Base-by-base conservation (phyloP, 2,797 vertebrate genomes). In the Sebastiscus albofasciatus region DNA sequence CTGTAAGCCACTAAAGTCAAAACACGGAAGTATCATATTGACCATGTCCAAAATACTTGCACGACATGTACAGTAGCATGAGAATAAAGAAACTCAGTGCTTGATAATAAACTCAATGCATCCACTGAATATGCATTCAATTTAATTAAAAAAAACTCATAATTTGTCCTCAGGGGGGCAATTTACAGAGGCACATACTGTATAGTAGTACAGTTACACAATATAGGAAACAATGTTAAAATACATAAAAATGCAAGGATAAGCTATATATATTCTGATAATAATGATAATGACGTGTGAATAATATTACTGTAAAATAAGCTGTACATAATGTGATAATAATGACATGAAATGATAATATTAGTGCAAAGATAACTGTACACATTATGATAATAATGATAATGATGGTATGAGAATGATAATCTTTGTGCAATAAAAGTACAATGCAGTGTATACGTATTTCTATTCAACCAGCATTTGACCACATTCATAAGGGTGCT, bases 1-100 rank as follows among this genome's bases (percentile, higher is more conserved):
- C 42, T 75, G 24, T 42, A 36, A 79, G 27, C 58, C 64, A 70
- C 67, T 39, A 13, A 70, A 18, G 39, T 66, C 67, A 72, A 67
- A 81, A 73, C 22, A 52, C 18, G 1, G 9, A 64, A 77, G 42
- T n/a, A 16, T 55, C 52, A 46, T n/a, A 34, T 42, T 69, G 42
- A 76, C 46, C 18, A 7, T 52, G 26, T 77, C 9, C 73, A 14
- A 58, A 54, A 76, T 34, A 42, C 74, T 60, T 3, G 27, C 34
- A 64, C 26, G 4, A 46, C 8, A 84, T 5, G 36, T 6, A 65
- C 29, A 10, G 39, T 11, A 36, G 36, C n/a, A 61, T n/a, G 18
- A 14, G 22, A 20, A 29, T 18, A 6, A 61, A 58, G 24, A 52
- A 76, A n/a, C 22, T 39, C 36, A 65, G n/a, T 0, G 4, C 49